Base-by-base conservation (phyloP, 1,140 invertebrate genomes). In the Pseudoatta argentina region DNA sequence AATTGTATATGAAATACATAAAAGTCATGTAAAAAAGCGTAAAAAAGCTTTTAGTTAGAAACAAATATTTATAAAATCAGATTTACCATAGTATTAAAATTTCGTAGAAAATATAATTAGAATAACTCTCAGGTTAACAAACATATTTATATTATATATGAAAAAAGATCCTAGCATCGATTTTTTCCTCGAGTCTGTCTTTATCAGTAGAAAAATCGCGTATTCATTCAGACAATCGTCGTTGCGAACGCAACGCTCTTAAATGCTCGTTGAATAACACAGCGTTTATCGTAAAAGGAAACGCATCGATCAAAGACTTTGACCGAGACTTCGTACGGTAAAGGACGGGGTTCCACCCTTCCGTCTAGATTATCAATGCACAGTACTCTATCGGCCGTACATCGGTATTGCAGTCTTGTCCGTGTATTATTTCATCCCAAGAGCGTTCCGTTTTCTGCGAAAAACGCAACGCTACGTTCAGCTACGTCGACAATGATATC, bases 321-420 rank as follows among this genome's bases (percentile, higher is more conserved):
- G 14, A n/a, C 6, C 30, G 24, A 48, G 10, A n/a, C 14, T 75
- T 44, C 53, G n/a, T 27, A 86, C 51, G 51, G 51, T 67, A 66
- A 66, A 67, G 53, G 18, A 57, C 44, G 1, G 14, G n/a, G 34
- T 71, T 91, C 64, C 86, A 87, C 73, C 78, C 59, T 55, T 77
- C 21, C 71, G 39, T 57, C 16, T 66, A 67, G 18, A 39, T 88
- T 86, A 90, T 78, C 88, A 73, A 51, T 71, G 39, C 27, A 66
- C 51, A 66, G 64, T 91, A 85, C 75, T 76, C 92, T 93, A 93
- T 92, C 93, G 92, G 91, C 92, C 89, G 34, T 87, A 34, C 78
- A 83, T 87, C 27, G 92, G 88, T 93, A 93, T 57, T 90, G 73
- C 87, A 93, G 92, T 89, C 88, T 66, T 12, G 10, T 27, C n/a